Evolutionary conservation across 1,140 invertebrate genomes (phyloP), one percentile per base, ranked within the genome.

Genomic region (Magallana gigas): DNA sequence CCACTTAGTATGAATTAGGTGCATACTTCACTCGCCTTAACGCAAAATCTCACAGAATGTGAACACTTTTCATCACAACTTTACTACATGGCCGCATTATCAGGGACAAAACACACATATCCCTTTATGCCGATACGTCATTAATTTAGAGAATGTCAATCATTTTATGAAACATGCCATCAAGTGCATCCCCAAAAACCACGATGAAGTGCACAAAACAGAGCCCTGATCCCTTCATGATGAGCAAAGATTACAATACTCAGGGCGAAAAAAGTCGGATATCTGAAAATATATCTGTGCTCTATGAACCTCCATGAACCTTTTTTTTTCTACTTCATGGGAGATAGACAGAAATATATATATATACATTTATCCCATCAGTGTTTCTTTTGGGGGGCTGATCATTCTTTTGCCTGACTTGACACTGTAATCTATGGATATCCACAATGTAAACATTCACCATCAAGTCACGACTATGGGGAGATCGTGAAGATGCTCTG

Each of bases 81-180:
- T 18, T 57, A 83, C 16, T 56, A 16, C 57, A 4, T 60, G 23
- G 60, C 23, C 58, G 56, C 57, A 85, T 16, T 58, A 68, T 56
- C 60, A 85, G 11, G 56, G 57, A 56, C 48, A 71, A 71, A 16
- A 57, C 48, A 85, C 84, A 76, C 64, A 36, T 71, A 71, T 71
- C 11, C 68, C 68, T 71, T 71, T 36, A 29, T 71, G 23, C 23
- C 36, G 68, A 29, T 71, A 18, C 18, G 36, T 71, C 68, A 36
- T 71, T 29, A 71, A 23, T 71, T 71, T 9, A 71, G 23, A 71
- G n/a, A 62, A 23, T 71, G 68, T 71, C 68, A 71, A 71, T 71
- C 68, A 71, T 29, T 48, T 71, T 36, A 71, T 71, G 68, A 29
- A 71, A 71, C 36, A 29, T 29, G 68, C 68, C 23, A 71, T 23